These are phyloP conservation scores for Oncorhynchus keta DNA, from an alignment of 2,113 vertebrate species.

Conservation along the genomic window DNA sequence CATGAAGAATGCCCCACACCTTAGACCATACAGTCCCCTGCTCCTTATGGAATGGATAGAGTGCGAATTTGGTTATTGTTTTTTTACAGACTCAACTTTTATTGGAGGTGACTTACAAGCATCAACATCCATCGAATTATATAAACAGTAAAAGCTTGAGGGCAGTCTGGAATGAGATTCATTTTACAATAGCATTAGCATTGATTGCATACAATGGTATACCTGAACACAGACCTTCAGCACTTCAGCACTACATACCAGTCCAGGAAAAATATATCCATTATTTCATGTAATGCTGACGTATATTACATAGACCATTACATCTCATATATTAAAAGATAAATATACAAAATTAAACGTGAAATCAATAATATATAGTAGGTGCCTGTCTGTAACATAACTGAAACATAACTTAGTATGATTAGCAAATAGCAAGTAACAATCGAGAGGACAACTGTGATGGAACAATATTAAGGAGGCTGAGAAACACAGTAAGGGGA, in stretches of 20 bases:
- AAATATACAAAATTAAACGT: too few relatives aligned
- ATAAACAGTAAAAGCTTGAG: constrained; percentile 29
- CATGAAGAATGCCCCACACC: constrained; percentile 18
- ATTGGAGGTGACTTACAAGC: constrained; percentile 56
- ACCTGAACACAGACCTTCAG: constrained; percentile 16
- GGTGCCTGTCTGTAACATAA: too few relatives aligned
- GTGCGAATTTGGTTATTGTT: constrained; percentile 53
- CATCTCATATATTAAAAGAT: too few relatives aligned
- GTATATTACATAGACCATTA: too few relatives aligned
- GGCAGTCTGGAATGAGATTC: constrained; percentile 26
- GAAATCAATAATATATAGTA: too few relatives aligned
- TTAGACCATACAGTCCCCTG: constrained; percentile 15
- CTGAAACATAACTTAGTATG: too few relatives aligned
- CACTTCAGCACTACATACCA: background rate
- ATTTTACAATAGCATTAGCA: constrained; percentile 17
- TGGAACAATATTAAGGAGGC: too few relatives aligned
- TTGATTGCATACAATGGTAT: constrained; percentile 22
- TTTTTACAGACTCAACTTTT: constrained; percentile 45
- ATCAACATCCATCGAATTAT: constrained; percentile 38
- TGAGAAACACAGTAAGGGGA: too few relatives aligned
- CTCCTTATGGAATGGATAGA: constrained; percentile 36
- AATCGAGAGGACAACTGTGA: too few relatives aligned
- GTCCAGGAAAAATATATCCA: background rate
- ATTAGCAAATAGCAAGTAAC: too few relatives aligned
- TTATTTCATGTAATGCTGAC: too few relatives aligned